A percentile compares a stretch with the other conserved stretches of the same genome.
phyloP scores from a whole-genome alignment of 92 coral and sea anemone genomes.

The Bergia sp. region DNA sequence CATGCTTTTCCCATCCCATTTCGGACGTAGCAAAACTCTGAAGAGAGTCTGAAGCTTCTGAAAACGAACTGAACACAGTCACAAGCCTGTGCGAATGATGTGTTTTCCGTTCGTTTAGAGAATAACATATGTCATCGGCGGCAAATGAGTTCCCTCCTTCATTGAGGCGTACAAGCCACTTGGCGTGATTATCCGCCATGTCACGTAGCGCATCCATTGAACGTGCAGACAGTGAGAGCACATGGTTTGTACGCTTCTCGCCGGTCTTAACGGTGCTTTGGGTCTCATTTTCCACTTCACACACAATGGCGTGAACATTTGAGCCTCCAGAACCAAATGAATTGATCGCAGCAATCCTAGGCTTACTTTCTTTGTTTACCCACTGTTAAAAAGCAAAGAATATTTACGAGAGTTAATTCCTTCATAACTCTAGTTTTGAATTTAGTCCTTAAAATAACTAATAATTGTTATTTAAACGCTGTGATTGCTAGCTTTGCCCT shows the following conservation, averaged over 20 bases:
- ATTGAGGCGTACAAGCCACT: conserved; percentile 49
- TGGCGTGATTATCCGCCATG: conserved; percentile 55
- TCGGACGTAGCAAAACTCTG: conserved; percentile 45
- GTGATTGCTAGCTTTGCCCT: too few species aligned
- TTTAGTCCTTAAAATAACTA: background rate
- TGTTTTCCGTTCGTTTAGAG: conserved; percentile 79
- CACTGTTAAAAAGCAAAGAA: conserved; percentile 24
- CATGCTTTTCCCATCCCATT: conserved; percentile 58
- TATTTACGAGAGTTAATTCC: background rate
- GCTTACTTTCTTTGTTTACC: conserved; percentile 53
- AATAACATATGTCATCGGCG: conserved; percentile 64
- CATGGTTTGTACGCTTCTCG: background rate
- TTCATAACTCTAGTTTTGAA: background rate
- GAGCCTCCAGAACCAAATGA: conserved; percentile 89
- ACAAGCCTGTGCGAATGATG: conserved; percentile 69
- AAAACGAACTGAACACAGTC: conserved; percentile 46
- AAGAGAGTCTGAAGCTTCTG: conserved; percentile 60
- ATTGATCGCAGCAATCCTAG: conserved; percentile 71
- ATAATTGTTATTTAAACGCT: too few species aligned
- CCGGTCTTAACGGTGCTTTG: background rate
- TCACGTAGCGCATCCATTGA: conserved; percentile 60
- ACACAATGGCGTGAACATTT: conserved; percentile 74
- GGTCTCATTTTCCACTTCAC: conserved; percentile 48
- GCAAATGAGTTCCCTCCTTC: conserved; percentile 32
- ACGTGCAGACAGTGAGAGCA: conserved; percentile 69